These are phyloP conservation scores for Axis porcinus DNA, from an alignment of 2,113 vertebrate species.

Conservation along the genomic window DNA sequence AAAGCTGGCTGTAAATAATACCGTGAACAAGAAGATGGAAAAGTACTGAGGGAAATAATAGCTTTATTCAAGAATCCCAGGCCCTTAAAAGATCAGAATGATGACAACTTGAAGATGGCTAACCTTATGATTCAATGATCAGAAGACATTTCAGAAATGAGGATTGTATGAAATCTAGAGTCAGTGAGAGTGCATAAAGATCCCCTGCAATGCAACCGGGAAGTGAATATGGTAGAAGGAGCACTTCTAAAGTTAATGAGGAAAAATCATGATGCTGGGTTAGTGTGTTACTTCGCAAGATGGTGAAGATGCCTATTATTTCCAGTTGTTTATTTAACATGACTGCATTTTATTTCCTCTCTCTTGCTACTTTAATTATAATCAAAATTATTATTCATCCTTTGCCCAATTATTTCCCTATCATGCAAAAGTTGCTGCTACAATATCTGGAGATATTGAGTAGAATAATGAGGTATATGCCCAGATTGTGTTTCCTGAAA, in stretches of 20 bases:
- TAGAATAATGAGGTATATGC: background rate
- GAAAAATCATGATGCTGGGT: background rate
- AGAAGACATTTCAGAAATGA: constrained; percentile 45
- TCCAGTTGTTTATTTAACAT: background rate
- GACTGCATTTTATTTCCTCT: background rate
- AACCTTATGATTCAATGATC: constrained; percentile 14
- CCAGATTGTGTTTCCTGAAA: background rate
- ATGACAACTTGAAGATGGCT: background rate
- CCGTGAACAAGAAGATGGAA: constrained; percentile 45
- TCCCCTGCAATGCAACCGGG: background rate
- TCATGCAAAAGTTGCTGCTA: background rate
- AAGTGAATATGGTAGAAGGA: background rate
- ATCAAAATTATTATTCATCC: background rate
- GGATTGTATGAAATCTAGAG: background rate
- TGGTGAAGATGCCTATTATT: background rate
- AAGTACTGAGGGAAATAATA: constrained; percentile 28
- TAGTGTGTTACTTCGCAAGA: background rate
- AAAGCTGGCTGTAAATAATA: constrained; percentile 54
- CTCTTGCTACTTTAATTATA: background rate
- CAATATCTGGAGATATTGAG: background rate
- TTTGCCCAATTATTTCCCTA: background rate
- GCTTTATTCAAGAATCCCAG: background rate
- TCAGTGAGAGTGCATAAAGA: background rate
- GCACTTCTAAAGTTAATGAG: constrained; percentile 26
- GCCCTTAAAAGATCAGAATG: background rate